Evolutionary conservation across 1,140 invertebrate species (phyloP).

Genomic region (Probaryconus sp.): DNA sequence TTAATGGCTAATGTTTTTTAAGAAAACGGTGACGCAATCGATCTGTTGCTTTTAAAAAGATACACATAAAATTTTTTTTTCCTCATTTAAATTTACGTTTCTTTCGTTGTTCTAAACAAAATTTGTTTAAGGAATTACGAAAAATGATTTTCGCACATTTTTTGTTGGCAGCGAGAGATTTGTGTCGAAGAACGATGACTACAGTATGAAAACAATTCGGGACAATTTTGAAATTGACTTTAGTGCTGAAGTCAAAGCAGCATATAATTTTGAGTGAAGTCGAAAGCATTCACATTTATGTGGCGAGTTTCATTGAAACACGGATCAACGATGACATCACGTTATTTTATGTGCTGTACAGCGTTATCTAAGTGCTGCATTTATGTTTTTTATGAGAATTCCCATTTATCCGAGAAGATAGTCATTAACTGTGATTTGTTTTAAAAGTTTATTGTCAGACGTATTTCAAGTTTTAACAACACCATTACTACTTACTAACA

Average conservation of each 20-base stretch:
- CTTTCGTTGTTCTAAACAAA: no score
- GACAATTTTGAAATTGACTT: background rate
- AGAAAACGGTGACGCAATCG: no score
- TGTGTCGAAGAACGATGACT: no score
- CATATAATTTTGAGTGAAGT: constrained; percentile 34
- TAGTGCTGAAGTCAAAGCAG: constrained; percentile 14
- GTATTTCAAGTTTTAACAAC: constrained; percentile 60
- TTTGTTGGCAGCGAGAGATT: no score
- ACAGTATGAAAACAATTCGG: no score
- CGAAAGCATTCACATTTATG: constrained; percentile 30
- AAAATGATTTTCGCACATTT: no score
- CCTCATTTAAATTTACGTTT: no score
- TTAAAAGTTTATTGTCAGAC: constrained; percentile 60
- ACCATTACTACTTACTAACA: constrained; percentile 55
- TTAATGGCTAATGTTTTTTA: no score
- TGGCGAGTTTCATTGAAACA: constrained; percentile 41
- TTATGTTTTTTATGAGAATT: constrained; percentile 53
- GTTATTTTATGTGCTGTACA: constrained; percentile 53
- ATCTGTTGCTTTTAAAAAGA: no score
- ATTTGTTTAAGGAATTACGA: no score
- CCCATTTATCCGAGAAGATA: constrained; percentile 56
- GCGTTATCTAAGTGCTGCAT: constrained; percentile 53
- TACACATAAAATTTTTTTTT: no score
- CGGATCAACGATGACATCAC: constrained; percentile 59
- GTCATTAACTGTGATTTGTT: constrained; percentile 61